Base-by-base conservation (phyloP, 2,113 vertebrate species). In the Dendrocopos noguchii region DNA sequence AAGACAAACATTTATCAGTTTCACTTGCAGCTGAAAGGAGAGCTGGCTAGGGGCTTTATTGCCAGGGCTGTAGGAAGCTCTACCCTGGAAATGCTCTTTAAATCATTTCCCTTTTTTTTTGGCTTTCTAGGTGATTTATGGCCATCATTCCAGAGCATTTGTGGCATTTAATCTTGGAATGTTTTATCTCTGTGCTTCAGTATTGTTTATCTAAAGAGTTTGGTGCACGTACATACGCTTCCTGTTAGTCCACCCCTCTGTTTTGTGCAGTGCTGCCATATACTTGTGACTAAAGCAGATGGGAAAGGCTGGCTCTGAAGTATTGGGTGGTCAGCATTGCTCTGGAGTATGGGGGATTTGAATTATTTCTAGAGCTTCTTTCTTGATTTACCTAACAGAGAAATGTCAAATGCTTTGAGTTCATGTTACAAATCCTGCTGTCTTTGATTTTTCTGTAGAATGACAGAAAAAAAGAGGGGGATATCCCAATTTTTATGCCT, bases 181-280 rank as follows among this genome's bases (percentile, higher is more conserved):
- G 50, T 67, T 29, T 80, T 57, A 87, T 77, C 66, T 94, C 31
- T 71, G 0, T 87, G 46, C 20, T 94, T 90, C 66, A 90, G 15
- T 28, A 36, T 42, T 57, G n/a, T 63, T 88, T 59, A 94, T 73
- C 83, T 42, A 60, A 68, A 84, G 87, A 80, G 61, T 90, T 91
- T 56, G 33, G 36, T 96, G 86, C 87, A 73, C 66, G 64, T 95
- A 79, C 15, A 28, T 80, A 88, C 83, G 29, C 67, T 91, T 91
- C 44, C 56, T 90, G 79, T 76, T 91, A 64, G 63, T 64, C 63
- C 29, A 71, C 52, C 25, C 53, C 61, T 47, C 33, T 68, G 19
- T 67, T 57, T 31, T 34, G 8, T 92, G 53, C 24, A 71, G 53
- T 87, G 65, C 18, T 79, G 52, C 15, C 80, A 47, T 39, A 31